phyloP scores from a whole-genome alignment of 1,140 invertebrate genomes.

The Drosophila nebulosa region DNA sequence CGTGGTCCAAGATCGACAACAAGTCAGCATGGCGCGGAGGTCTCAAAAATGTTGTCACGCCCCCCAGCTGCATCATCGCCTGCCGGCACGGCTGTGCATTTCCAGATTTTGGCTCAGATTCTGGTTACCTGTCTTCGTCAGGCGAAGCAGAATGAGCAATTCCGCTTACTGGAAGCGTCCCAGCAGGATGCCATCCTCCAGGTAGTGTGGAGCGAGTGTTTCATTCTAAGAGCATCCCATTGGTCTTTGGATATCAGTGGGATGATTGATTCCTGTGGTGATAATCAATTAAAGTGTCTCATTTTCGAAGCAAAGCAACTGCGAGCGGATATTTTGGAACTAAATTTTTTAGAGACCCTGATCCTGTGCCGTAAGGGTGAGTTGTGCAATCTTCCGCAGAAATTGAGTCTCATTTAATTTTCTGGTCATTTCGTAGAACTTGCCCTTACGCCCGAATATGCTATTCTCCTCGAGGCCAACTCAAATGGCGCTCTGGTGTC shows the following conservation, averaged over 20 bases:
- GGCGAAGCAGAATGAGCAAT: slow-evolving; percentile 83
- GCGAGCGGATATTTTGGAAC: slow-evolving; percentile 83
- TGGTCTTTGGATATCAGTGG: slow-evolving; percentile 83
- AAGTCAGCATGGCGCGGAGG: slow-evolving; percentile 10
- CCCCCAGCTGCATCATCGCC: neutral
- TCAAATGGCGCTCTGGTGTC: slow-evolving; percentile 65
- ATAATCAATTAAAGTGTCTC: slow-evolving; percentile 66
- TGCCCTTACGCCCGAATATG: slow-evolving; percentile 54
- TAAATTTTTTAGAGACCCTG: slow-evolving; percentile 85
- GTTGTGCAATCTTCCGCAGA: neutral
- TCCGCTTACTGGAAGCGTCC: slow-evolving; percentile 80
- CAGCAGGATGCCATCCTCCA: slow-evolving; percentile 83
- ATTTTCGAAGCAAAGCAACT: slow-evolving; percentile 80
- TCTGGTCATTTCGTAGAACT: slow-evolving; percentile 43
- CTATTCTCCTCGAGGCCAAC: slow-evolving; percentile 53
- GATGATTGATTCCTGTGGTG: slow-evolving; percentile 65
- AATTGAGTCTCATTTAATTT: neutral
- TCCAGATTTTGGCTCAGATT: slow-evolving; percentile 83
- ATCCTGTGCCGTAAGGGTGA: slow-evolving; percentile 84
- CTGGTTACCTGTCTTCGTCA: slow-evolving; percentile 82
- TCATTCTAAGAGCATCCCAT: slow-evolving; percentile 83
- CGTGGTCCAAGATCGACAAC: slow-evolving; percentile 84
- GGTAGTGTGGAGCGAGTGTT: slow-evolving; percentile 84
- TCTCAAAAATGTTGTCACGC: neutral
- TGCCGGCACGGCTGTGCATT: slow-evolving; percentile 68